Percentiles rank a stretch among this genome's conserved stretches.
Conservation (phyloP, 1,140 invertebrate species). For the Prorops nasuta region DNA sequence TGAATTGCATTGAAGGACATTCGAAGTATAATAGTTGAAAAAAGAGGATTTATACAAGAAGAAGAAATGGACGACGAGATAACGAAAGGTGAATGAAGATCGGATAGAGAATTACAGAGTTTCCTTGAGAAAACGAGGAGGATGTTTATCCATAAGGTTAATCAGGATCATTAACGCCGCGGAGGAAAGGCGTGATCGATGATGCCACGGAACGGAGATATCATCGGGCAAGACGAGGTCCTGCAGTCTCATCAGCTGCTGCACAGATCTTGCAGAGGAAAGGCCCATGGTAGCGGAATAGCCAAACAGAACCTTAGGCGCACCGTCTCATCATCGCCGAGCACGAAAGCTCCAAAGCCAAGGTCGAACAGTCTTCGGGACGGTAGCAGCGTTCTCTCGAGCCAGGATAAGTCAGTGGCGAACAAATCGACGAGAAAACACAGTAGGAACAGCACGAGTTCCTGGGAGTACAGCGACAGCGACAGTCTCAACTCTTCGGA, state of each 20-base stretch:
- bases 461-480: conserved; percentile 59
- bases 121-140: too few species aligned
- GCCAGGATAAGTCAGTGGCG: neutral
- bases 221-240: conserved; percentile 44
- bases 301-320: conserved; percentile 40
- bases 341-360: conserved; percentile 8
- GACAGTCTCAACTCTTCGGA: conserved; percentile 57
- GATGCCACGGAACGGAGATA: conserved; percentile 59
- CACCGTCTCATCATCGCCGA: neutral
- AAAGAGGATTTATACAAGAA: too few species aligned
- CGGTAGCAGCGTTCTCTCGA: too few species aligned
- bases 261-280: conserved; percentile 70
- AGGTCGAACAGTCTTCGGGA: conserved; percentile 13
- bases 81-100: too few species aligned
- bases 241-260: conserved; percentile 53
- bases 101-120: too few species aligned
- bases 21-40: too few species aligned
- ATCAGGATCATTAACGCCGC: too few species aligned
- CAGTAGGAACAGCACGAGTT: conserved; percentile 58
- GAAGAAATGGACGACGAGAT: too few species aligned
- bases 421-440: conserved; percentile 26
- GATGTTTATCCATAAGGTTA: too few species aligned
- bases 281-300: conserved; percentile 67
- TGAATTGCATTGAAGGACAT: too few species aligned
- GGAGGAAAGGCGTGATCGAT: too few species aligned